phyloP scores from a whole-genome alignment of 2,113 vertebrate species.

The Platichthys stellatus region DNA sequence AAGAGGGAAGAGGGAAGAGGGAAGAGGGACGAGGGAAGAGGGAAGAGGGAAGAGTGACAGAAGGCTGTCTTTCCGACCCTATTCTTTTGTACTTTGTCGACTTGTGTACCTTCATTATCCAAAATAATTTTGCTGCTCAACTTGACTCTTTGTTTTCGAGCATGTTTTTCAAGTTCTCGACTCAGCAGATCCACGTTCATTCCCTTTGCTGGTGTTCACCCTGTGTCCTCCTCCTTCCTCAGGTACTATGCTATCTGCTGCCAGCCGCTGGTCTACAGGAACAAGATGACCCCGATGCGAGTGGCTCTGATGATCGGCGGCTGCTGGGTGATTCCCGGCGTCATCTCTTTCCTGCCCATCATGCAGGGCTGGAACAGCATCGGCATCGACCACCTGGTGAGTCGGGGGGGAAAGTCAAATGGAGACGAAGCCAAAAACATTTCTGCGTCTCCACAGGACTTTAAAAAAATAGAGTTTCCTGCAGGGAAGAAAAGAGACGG shows the following conservation, averaged over 20 bases:
- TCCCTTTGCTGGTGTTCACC: not conserved
- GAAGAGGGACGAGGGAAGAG: not conserved
- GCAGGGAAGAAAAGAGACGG: not conserved
- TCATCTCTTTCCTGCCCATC: constrained; percentile 98
- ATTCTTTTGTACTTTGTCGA: too few species aligned
- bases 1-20: not conserved
- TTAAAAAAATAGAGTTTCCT: not conserved
- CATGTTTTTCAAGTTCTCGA: too few species aligned
- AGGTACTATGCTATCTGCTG: constrained; percentile 99
- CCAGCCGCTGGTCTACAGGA: constrained; percentile 96
- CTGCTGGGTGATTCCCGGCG: constrained; percentile 96
- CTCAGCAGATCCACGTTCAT: not conserved
- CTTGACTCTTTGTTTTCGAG: too few species aligned
- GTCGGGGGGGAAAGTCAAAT: constrained; percentile 35
- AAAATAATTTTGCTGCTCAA: too few species aligned
- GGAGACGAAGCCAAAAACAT: too few species aligned
- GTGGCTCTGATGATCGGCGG: constrained; percentile 95
- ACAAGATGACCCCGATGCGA: constrained; percentile 97
- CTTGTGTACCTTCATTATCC: too few species aligned
- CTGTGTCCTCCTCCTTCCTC: not conserved
- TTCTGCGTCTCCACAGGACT: too few species aligned
- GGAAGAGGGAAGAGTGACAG: not conserved
- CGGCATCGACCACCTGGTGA: constrained; percentile 94
- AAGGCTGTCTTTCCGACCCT: too few species aligned
- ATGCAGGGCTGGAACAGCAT: constrained; percentile 99